Percentiles rank a stretch among this genome's conserved stretches.
Conservation (phyloP, 2,888 invertebrate genomes). For the Neoscelio sp. region DNA sequence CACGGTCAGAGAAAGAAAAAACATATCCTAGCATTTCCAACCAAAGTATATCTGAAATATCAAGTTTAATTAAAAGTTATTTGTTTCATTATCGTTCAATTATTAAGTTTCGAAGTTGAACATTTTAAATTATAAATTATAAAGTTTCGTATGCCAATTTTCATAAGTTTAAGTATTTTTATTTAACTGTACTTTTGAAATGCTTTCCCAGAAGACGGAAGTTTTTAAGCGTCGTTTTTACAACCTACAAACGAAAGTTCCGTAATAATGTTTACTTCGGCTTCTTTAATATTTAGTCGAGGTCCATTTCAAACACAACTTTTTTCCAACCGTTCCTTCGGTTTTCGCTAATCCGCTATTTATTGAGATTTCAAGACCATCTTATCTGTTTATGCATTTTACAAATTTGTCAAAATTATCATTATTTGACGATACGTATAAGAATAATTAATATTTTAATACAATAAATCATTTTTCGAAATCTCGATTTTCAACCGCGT, state of each 20-base stretch:
- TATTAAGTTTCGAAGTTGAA: constrained; percentile 21
- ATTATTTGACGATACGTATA: too few species aligned
- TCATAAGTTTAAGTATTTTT: constrained; percentile 19
- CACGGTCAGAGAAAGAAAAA: too few species aligned
- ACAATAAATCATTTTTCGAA: too few species aligned
- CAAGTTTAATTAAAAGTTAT: constrained; percentile 39
- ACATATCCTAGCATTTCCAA: too few species aligned
- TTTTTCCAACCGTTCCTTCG: background rate
- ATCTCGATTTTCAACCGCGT: too few species aligned
- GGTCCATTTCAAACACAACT: background rate
- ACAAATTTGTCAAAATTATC: too few species aligned
- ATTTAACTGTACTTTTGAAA: background rate
- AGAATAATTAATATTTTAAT: too few species aligned
- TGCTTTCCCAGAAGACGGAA: background rate
- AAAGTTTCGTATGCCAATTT: constrained; percentile 29
- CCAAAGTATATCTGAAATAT: background rate
- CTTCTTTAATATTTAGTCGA: constrained; percentile 9
- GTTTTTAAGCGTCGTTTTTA: constrained; percentile 3
- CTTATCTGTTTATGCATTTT: too few species aligned
- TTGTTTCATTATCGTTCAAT: constrained; percentile 25
- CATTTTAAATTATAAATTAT: constrained; percentile 33
- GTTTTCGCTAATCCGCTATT: background rate
- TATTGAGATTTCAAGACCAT: too few species aligned
- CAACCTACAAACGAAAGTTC: background rate
- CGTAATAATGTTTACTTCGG: background rate